Evolutionary conservation across 2,113 vertebrate genomes (phyloP).

Genomic region (Pelobates fuscus): DNA sequence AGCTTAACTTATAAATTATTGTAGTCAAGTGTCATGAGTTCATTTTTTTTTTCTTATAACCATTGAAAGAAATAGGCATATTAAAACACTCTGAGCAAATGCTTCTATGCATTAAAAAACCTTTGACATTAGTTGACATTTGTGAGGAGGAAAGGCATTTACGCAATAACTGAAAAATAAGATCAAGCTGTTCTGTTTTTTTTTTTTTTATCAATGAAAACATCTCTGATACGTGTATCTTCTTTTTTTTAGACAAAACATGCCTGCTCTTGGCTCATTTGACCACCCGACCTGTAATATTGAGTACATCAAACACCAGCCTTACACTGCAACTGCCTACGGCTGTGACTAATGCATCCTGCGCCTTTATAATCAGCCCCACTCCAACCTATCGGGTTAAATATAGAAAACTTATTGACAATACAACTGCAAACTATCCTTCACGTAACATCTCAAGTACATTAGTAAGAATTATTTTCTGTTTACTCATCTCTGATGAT

Average conservation of each 20-base stretch:
- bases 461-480: slow-evolving; percentile 60
- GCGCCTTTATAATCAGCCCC: slow-evolving; percentile 52
- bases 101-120: too few relatives aligned
- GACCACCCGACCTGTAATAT: slow-evolving; percentile 52
- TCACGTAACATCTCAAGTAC: slow-evolving; percentile 9
- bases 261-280: slow-evolving; percentile 56
- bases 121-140: too few relatives aligned
- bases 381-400: slow-evolving; percentile 60
- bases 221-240: background rate
- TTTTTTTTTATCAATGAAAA: too few relatives aligned
- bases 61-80: too few relatives aligned
- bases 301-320: slow-evolving; percentile 63
- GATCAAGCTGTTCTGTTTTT: too few relatives aligned
- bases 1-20: too few relatives aligned
- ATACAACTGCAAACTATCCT: background rate
- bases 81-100: too few relatives aligned
- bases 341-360: slow-evolving; percentile 52
- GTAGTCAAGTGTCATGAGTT: too few relatives aligned
- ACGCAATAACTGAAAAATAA: too few relatives aligned
- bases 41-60: too few relatives aligned
- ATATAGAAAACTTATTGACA: slow-evolving; percentile 48
- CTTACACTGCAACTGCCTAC: slow-evolving; percentile 59
- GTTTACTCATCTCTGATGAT: background rate
- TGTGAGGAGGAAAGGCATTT: too few relatives aligned
- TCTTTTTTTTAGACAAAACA: slow-evolving; percentile 64